Evolutionary conservation across 2,113 vertebrate species (phyloP), one percentile per base, ranked within the genome.

Genomic region (Nymphicus hollandicus): DNA sequence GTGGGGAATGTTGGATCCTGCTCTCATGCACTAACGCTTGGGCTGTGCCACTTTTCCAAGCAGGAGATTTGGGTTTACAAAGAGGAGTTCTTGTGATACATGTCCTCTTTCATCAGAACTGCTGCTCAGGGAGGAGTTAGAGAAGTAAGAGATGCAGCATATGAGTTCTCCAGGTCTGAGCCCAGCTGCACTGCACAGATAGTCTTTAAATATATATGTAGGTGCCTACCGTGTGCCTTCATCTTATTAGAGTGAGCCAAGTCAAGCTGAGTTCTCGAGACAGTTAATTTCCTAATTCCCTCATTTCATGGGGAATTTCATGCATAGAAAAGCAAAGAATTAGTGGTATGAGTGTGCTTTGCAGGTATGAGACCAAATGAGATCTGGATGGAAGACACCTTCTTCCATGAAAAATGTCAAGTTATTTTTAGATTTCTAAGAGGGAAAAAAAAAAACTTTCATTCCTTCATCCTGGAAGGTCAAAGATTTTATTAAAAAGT

Each of bases 271-370:
- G 86, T 20, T 93, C 88, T 91, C 86, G 37, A 65, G 90, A 91
- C 76, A 95, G 72, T 90, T 95, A 86, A 90, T 93, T 94, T 92
- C 55, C 8, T 96, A 86, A 96, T 95, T 96, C 73, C n/a, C 56
- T 95, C 81, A 96, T 96, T 97, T 96, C 92, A 94, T 81, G 95
- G 95, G 72, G 90, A 88, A 96, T 88, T 95, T 96, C 96, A 97
- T 81, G 88, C 41, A 0, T 56, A 83, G 76, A 85, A 91, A 94
- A 89, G 93, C 53, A 78, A 92, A 92, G 94, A 93, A 71, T 81
- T 68, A 81, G 72, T 41, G 60, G 39, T 55, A 74, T 71, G 68
- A 94, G 72, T 86, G 88, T 68, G 77, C 89, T 96, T 88, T 81
- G 69, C 19, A 3, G 72, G 72, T 88, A 33, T 33, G 23, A 70